Evolutionary conservation across 2,797 vertebrate genomes (phyloP).

Genomic region (Rhinogobio ventralis): DNA sequence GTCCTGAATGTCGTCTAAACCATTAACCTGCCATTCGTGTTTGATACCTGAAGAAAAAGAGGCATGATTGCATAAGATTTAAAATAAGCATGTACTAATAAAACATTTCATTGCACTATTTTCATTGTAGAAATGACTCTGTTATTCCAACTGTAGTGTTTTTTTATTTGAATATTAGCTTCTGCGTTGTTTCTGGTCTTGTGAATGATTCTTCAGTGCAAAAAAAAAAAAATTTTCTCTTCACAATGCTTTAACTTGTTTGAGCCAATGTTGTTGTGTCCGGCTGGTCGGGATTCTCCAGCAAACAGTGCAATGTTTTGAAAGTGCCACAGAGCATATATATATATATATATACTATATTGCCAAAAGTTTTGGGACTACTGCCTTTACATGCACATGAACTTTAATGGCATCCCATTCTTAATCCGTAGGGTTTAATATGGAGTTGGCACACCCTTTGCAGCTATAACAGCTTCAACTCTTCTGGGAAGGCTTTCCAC

Average conservation of each 20-base stretch:
- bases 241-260: background rate
- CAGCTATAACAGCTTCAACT: no score
- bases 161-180: background rate
- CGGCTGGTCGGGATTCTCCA: background rate
- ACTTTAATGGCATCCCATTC: no score
- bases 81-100: background rate
- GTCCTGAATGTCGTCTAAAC: constrained; percentile 98
- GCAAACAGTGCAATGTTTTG: no score
- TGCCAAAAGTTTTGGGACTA: no score
- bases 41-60: constrained; percentile 88
- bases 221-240: background rate
- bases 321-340: no score
- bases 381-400: no score
- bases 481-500: no score
- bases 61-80: background rate
- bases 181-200: background rate
- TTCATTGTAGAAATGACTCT: background rate
- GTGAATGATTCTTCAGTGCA: background rate
- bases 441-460: no score
- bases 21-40: constrained; percentile 99
- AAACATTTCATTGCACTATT: background rate
- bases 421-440: no score
- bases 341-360: no score
- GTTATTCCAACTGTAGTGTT: background rate
- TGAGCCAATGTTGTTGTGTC: background rate